Evolutionary conservation across 2,797 vertebrate species (phyloP), one percentile per base, ranked within the genome.

Genomic region (Crossoptilon crossoptilon): DNA sequence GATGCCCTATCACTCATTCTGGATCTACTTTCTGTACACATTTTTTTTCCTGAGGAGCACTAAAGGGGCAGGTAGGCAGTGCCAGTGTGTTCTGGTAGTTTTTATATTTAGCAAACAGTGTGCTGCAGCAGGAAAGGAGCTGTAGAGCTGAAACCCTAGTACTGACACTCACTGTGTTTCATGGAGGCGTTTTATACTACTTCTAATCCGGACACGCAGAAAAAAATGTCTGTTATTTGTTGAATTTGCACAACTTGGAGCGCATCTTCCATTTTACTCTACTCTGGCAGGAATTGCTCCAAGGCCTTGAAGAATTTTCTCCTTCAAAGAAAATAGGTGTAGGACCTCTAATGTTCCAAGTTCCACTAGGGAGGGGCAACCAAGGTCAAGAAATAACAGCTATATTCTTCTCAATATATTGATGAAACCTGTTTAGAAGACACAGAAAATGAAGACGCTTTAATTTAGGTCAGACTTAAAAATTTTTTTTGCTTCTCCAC

Each of bases 341-440:
- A 33, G 49, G 21, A 69, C 3, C 31, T 68, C 37, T 37, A 27
- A 14, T 53, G 24, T 46, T 84, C 49, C 71, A 23, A 11, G 53
- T 87, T 64, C 55, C 46, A 60, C 41, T 39, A 68, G 27, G 15
- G 49, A 63, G 53, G 22, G 78, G 13, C 13, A 92, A 58, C 7
- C 18, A 68, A 86, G 46, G 59, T 84, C 33, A 84, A 62, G 64
- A 71, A 81, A 84, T 58, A 78, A 49, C 67, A 87, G 37, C 33
- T 72, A 26, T 3, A 49, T 79, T 82, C 70, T 78, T 90, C 75
- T 87, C 67, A 58, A 18, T 2, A 13, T 66, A n/a, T 8, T 46
- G 56, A 19, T 90, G 69, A 87, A 91, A 70, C n/a, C 26, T 77
- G n/a, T 76, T 76, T 53, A 67, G n/a, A 76, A 23, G 10, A 90